Evolutionary conservation across 2,888 invertebrate species (phyloP).

Genomic region (Patella depressa): DNA sequence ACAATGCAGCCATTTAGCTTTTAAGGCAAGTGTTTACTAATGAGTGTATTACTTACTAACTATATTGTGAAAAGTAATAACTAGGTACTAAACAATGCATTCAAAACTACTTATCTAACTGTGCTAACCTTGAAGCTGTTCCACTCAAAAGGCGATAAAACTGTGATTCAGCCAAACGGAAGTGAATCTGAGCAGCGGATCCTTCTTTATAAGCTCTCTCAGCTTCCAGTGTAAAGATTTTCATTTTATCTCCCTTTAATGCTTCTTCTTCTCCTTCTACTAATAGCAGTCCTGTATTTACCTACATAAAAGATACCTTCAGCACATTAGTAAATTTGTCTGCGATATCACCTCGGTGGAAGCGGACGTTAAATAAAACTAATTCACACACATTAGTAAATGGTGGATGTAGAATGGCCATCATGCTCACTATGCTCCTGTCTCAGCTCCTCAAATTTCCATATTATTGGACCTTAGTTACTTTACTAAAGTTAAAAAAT

Average conservation of each 20-base stretch:
- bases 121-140: slow-evolving; percentile 9
- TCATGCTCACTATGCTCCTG: no score
- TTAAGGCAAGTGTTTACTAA: no score
- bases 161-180: slow-evolving; percentile 66
- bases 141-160: slow-evolving; percentile 61
- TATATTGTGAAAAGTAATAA: no score
- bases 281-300: slow-evolving; percentile 52
- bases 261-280: slow-evolving; percentile 63
- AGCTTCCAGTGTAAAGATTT: slow-evolving; percentile 55
- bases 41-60: no score
- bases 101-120: background rate
- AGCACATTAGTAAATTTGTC: no score
- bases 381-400: background rate
- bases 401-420: background rate
- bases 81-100: no score
- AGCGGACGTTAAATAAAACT: no score
- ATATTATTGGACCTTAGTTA: no score
- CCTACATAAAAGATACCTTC: slow-evolving; percentile 34
- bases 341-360: no score
- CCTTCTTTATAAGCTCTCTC: slow-evolving; percentile 62
- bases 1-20: no score
- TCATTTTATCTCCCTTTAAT: slow-evolving; percentile 47
- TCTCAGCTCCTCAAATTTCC: no score
- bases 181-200: slow-evolving; percentile 62
- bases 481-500: no score